Evolutionary conservation across 2,113 vertebrate genomes (phyloP).

Genomic region (Perccottus glenii): DNA sequence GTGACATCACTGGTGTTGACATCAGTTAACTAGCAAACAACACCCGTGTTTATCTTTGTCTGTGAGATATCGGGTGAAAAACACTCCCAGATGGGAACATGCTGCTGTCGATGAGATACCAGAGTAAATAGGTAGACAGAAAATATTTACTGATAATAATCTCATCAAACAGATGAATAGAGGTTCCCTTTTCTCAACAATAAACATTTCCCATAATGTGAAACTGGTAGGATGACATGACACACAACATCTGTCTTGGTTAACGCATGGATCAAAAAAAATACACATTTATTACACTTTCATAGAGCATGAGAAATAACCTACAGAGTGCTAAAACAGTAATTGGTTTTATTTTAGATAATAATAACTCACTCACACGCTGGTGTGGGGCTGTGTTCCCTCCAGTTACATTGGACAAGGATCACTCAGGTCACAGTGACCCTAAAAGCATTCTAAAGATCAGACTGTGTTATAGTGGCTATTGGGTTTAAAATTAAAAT

Average conservation of each 20-base stretch:
- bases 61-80: conserved; percentile 57
- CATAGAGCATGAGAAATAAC: not conserved
- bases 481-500: not conserved
- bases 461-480: conserved; percentile 1
- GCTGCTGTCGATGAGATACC: conserved; percentile 52
- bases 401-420: conserved; percentile 33
- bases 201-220: conserved; percentile 30
- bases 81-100: conserved; percentile 65
- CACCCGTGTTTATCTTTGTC: conserved; percentile 68
- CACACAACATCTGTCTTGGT: not conserved
- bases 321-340: conserved; percentile 19
- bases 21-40: conserved; percentile 62
- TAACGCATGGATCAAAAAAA: not conserved
- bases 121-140: conserved; percentile 65
- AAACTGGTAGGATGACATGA: conserved; percentile 2
- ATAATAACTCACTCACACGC: conserved; percentile 16
- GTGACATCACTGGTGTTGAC: conserved; percentile 72
- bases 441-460: not conserved
- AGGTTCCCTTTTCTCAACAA: conserved; percentile 27
- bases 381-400: conserved; percentile 2
- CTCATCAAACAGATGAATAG: conserved; percentile 67
- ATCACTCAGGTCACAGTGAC: conserved; percentile 32
- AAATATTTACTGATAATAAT: conserved; percentile 75
- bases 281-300: not conserved
- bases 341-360: conserved; percentile 17